These are phyloP conservation scores for Neolamprologus cancellatus DNA, from an alignment of 2,113 vertebrate genomes.

Conservation along the genomic window DNA sequence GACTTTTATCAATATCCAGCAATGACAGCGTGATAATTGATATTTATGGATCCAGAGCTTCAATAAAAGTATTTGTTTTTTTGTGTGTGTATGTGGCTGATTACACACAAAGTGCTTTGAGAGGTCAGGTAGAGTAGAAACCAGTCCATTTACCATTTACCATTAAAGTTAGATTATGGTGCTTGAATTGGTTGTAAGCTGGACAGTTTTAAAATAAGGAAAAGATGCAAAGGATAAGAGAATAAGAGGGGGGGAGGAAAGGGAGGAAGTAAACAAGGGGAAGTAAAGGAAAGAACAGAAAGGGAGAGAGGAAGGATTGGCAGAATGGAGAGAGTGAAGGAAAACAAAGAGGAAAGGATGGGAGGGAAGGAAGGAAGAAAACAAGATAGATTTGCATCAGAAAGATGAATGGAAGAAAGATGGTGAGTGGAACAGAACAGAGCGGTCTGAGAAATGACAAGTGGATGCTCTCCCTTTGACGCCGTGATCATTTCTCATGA, in stretches of 20 bases:
- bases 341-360: neutral
- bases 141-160: neutral
- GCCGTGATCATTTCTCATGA: slow-evolving; percentile 30
- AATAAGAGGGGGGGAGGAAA: neutral
- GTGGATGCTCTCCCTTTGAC: slow-evolving; percentile 11
- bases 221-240: neutral
- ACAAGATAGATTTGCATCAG: neutral
- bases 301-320: too few species aligned
- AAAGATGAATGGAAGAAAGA: neutral
- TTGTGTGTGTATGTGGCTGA: neutral
- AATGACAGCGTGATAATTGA: neutral
- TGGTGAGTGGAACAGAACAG: neutral
- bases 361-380: neutral
- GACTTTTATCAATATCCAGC: neutral
- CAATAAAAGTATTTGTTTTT: neutral
- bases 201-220: neutral
- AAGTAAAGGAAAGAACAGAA: neutral
- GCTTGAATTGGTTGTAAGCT: neutral
- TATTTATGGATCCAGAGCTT: neutral
- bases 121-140: neutral
- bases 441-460: slow-evolving; percentile 11
- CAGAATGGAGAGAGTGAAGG: neutral
- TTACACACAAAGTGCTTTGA: neutral
- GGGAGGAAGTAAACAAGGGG: neutral
- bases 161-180: neutral